Conservation (phyloP, 1,140 invertebrate species). For the Ooceraea biroi region DNA sequence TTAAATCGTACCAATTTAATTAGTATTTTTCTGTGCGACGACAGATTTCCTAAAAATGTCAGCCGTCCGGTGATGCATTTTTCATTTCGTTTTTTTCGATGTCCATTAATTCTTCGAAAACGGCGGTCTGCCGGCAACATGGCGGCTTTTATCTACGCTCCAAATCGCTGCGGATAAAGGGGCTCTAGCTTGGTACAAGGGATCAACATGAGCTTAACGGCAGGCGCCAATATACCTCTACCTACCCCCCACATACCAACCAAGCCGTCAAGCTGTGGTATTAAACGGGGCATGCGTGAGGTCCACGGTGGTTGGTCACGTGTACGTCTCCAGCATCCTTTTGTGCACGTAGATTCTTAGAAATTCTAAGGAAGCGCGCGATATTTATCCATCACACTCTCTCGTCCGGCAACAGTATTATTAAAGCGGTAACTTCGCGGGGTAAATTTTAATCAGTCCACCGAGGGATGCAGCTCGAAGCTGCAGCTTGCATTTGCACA, state of each 20-base stretch:
- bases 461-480: neutral
- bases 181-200: slow-evolving; percentile 77
- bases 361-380: slow-evolving; percentile 68
- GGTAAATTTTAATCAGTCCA: slow-evolving; percentile 13
- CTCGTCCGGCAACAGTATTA: neutral
- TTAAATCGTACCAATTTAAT: neutral
- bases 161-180: slow-evolving; percentile 71
- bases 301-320: slow-evolving; percentile 75
- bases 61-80: neutral
- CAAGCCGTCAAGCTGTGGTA: slow-evolving; percentile 78
- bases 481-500: neutral
- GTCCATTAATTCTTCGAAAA: slow-evolving; percentile 40
- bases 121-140: slow-evolving; percentile 48
- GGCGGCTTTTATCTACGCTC: slow-evolving; percentile 52
- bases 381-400: slow-evolving; percentile 25
- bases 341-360: slow-evolving; percentile 69
- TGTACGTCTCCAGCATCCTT: slow-evolving; percentile 66
- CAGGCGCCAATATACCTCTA: slow-evolving; percentile 82
- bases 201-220: slow-evolving; percentile 81
- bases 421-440: neutral
- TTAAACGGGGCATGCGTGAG: slow-evolving; percentile 78
- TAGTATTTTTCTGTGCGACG: neutral
- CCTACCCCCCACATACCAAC: slow-evolving; percentile 68
- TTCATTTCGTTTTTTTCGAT: neutral
- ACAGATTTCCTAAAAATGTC: neutral